These are phyloP conservation scores for Zaprionus ghesquierei DNA, from an alignment of 1,140 invertebrate genomes.

Conservation along the genomic window DNA sequence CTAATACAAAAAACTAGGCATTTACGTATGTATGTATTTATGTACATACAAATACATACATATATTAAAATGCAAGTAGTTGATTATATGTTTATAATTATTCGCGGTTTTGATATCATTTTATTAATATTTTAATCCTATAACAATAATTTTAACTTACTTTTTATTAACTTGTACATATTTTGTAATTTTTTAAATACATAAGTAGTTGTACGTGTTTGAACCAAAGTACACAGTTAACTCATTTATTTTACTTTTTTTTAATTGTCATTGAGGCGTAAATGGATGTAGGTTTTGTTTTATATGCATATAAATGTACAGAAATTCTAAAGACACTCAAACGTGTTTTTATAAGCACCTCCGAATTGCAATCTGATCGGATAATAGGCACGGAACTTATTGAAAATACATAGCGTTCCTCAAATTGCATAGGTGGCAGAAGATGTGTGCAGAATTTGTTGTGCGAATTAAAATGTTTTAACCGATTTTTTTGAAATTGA, in stretches of 20 bases:
- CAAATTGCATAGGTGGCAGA: no score
- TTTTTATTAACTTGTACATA: not conserved
- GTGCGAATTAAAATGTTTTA: no score
- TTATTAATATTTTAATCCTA: slow-evolving; percentile 6
- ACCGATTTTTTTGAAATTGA: no score
- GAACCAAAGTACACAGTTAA: slow-evolving; percentile 31
- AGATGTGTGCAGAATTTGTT: no score
- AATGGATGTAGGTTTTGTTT: not conserved
- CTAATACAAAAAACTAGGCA: not conserved
- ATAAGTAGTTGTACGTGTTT: slow-evolving; percentile 14
- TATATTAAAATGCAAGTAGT: not conserved
- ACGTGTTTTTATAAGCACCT: no score
- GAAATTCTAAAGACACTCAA: no score
- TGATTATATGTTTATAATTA: not conserved
- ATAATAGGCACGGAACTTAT: no score
- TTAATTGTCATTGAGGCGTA: not conserved
- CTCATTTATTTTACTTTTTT: slow-evolving; percentile 36
- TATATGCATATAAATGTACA: slow-evolving; percentile 2
- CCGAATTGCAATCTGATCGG: no score
- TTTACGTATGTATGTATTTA: not conserved
- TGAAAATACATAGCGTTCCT: no score
- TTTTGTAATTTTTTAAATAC: slow-evolving; percentile 8
- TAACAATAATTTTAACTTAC: not conserved
- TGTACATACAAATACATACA: not conserved
- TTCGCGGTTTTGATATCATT: not conserved